Evolutionary conservation across 1,140 invertebrate genomes (phyloP).

Genomic region (Drosophila fuyamai): DNA sequence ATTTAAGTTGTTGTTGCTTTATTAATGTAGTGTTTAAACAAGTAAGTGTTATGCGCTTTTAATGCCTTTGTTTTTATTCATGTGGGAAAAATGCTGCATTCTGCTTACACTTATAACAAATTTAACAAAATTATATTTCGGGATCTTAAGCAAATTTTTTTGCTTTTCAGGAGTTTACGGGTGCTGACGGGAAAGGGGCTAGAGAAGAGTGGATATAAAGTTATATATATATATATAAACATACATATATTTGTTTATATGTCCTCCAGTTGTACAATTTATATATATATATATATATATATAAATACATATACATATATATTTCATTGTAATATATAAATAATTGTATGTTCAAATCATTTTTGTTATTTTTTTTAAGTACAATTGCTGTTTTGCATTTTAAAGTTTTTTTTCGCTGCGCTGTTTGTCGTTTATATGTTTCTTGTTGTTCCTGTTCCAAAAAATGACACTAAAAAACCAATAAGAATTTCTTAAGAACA

Average conservation of each 20-base stretch:
- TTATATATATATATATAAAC: slow-evolving; percentile 46
- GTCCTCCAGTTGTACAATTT: slow-evolving; percentile 50
- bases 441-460: slow-evolving; percentile 34
- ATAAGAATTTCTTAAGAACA: slow-evolving; percentile 15
- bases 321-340: slow-evolving; percentile 53
- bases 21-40: slow-evolving; percentile 52
- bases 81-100: slow-evolving; percentile 21
- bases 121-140: slow-evolving; percentile 61
- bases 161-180: slow-evolving; percentile 6
- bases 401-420: slow-evolving; percentile 75
- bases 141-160: slow-evolving; percentile 14
- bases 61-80: slow-evolving; percentile 43
- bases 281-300: slow-evolving; percentile 57
- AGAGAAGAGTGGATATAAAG: slow-evolving; percentile 17
- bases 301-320: slow-evolving; percentile 1
- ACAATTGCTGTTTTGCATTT: slow-evolving; percentile 59
- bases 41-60: slow-evolving; percentile 25
- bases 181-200: slow-evolving; percentile 12
- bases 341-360: slow-evolving; percentile 48
- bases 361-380: slow-evolving; percentile 48
- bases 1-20: slow-evolving; percentile 45
- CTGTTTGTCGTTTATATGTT: slow-evolving; percentile 78
- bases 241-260: slow-evolving; percentile 55
- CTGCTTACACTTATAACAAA: slow-evolving; percentile 61
- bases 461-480: slow-evolving; percentile 39